Evolutionary conservation across 1,140 invertebrate species (phyloP).

Genomic region (Adelges cooleyi): DNA sequence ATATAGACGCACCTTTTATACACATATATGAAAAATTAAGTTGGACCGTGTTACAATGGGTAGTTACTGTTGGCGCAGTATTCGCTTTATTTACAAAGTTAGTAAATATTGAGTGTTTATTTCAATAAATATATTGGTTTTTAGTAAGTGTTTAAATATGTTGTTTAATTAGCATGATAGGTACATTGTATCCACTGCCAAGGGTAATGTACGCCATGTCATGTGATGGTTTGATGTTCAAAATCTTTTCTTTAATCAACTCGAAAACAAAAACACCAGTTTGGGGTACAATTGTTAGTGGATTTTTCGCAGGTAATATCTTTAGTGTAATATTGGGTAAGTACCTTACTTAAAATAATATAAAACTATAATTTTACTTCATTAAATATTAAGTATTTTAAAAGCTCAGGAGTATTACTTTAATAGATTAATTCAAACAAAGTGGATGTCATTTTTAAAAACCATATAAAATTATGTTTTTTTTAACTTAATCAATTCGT

Average conservation of each 20-base stretch:
- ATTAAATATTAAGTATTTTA: no score
- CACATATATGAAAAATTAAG: constrained; percentile 63
- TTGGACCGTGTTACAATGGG: constrained; percentile 69
- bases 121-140: constrained; percentile 46
- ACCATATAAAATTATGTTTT: no score
- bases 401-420: no score
- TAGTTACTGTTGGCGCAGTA: constrained; percentile 60
- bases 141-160: no score
- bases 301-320: constrained; percentile 39
- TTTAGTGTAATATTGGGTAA: no score
- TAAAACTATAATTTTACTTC: no score
- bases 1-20: constrained; percentile 57
- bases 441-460: no score
- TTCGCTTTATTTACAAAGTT: constrained; percentile 32
- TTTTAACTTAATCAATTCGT: no score
- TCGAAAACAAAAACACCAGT: constrained; percentile 63
- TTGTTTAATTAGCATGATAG: constrained; percentile 66
- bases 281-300: constrained; percentile 67
- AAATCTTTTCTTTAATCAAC: constrained; percentile 56
- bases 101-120: background rate
- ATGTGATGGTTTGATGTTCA: constrained; percentile 67
- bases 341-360: no score
- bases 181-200: constrained; percentile 75
- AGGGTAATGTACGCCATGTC: constrained; percentile 80
- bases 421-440: no score